Base-by-base conservation (phyloP, 2,888 invertebrate species). In the Neoascia interrupta region DNA sequence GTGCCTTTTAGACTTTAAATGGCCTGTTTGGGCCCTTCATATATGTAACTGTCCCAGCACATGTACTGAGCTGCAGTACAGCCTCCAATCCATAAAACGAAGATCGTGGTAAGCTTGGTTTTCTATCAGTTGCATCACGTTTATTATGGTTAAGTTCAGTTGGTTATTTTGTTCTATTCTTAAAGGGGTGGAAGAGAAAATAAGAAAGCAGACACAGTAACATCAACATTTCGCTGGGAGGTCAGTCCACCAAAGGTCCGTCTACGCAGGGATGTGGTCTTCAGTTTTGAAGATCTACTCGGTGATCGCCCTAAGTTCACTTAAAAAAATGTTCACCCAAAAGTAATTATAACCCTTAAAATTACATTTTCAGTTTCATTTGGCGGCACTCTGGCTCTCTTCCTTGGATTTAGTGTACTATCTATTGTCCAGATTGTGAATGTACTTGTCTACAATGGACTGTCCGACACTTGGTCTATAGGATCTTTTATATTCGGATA, bases 201-300 rank as follows among this genome's bases (percentile, higher is more conserved):
- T 15, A 34, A 60, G 2, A 83, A 74, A 18, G 60, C 79, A 3
- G 85, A 85, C 53, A 82, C 82, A 13, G 83, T 85, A 1, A 87
- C 90, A 41, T 89, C 90, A 1, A 90, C 90, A 11, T 91, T 91
- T 81, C 87, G 91, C 3, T 91, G 90, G 90, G 90, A 90, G 45
- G 82, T 91, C 1, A 84, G 90, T 41, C 89, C 90, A 5, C 91
- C 91, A 1, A 91, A 90, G 21, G 90, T 91, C 3, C 89, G 91
- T 63, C 89, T 90, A 75, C 87, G 89, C n/a, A 86, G 91, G 16
- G 90, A 91, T 84, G 89, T 92, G 3, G 86, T 92, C 1, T 92
- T 91, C 82, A 90, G 91, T 45, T 90, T 91, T 82, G 91, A 91
- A 81, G 91, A 91, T 87, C 88, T 92, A 70, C 86, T 91, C 43